Conservation (phyloP, 1,140 invertebrate genomes). For the Halictus rubicundus region DNA sequence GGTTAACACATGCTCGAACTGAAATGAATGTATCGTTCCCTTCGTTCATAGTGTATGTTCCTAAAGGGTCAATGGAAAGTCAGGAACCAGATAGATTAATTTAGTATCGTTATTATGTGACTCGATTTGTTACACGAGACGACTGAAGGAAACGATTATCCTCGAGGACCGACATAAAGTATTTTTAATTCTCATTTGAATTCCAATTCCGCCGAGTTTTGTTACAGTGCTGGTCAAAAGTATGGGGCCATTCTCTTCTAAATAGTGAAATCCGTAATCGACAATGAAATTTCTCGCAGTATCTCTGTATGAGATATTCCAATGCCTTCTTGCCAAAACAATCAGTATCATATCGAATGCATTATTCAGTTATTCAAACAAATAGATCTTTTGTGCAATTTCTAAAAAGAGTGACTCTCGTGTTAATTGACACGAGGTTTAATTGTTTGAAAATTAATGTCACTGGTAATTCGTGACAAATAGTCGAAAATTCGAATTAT, state of each 20-base stretch:
- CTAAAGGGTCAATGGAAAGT: neutral
- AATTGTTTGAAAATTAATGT: too few species aligned
- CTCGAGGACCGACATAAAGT: constrained; percentile 40
- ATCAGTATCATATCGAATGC: too few species aligned
- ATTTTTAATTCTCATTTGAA: constrained; percentile 45
- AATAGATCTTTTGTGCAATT: too few species aligned
- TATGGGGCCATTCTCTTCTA: neutral
- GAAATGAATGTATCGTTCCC: neutral
- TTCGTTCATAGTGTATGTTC: constrained; percentile 13
- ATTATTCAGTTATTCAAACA: too few species aligned
- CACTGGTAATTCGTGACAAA: too few species aligned
- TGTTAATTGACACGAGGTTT: too few species aligned
- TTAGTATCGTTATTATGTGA: neutral
- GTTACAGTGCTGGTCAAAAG: neutral
- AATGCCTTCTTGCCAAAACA: too few species aligned
- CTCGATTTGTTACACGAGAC: constrained; percentile 22
- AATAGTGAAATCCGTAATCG: neutral
- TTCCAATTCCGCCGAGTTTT: constrained; percentile 36
- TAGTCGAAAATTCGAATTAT: too few species aligned
- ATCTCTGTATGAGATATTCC: too few species aligned
- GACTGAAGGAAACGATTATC: constrained; percentile 27
- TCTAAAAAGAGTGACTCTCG: too few species aligned
- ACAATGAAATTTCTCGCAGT: too few species aligned
- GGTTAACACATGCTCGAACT: neutral
- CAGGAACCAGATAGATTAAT: neutral